Base-by-base conservation (phyloP, 2,113 vertebrate genomes). In the Tychaedon coryphoeus region DNA sequence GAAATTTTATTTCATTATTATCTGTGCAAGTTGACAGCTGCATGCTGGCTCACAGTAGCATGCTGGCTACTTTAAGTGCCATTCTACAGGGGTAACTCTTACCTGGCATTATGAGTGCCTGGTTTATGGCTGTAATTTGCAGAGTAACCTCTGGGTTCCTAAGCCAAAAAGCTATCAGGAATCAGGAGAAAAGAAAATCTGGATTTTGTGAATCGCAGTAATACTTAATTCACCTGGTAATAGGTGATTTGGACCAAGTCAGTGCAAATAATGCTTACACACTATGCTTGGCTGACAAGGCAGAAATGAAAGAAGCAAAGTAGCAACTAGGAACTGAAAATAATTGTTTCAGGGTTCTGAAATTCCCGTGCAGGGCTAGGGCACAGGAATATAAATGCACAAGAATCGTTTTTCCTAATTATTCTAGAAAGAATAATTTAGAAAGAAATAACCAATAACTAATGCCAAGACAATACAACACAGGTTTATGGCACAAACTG, bases 401-500 rank as follows among this genome's bases (percentile, higher is more conserved):
- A 83, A 79, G 42, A 70, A 8, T 34, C n/a, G 9, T 34, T 74
- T 53, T 8, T 61, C 31, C 57, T 71, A 11, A 15, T 38, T 85
- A 80, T 17, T 67, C 53, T 66, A 79, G 13, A 75, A 56, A 65
- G 10, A 70, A 65, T 14, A 3, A 65, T 56, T 86, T 51, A 51
- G 45, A 65, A 66, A 83, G 23, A 78, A 45, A 60, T 36, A 65
- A 61, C 5, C 15, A 31, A 61, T 61, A 24, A 56, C 18, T 47
- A 56, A 40, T 28, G 56, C 25, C 45, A 47, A 34, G 14, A 54
- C 25, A 61, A 61, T 13, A 6, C 12, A 69, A 67, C 12, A 34
- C 0, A 67, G 28, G 16, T 45, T 82, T 61, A 53, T 0, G 0
- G 3, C 78, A 40, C 29, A 40, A 54, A 47, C 29, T 61, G 47